Conservation (phyloP, 2,113 vertebrate species). For the Phyllostomus discolor region DNA sequence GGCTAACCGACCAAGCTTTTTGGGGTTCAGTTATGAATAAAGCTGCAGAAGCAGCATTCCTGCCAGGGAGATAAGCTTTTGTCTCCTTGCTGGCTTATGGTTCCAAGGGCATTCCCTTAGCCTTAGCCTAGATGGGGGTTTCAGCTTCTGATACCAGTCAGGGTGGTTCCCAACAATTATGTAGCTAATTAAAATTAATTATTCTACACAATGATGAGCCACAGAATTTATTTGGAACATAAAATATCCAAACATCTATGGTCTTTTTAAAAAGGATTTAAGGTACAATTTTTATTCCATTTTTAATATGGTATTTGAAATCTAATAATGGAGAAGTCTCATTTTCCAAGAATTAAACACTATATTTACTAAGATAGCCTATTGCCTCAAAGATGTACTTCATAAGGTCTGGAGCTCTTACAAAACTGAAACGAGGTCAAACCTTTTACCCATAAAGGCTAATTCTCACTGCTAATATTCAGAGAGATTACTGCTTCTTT, state of each 20-base stretch:
- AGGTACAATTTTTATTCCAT: background rate
- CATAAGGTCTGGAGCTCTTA: background rate
- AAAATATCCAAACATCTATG: background rate
- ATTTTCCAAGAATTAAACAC: background rate
- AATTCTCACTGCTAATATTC: background rate
- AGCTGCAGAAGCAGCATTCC: too few species aligned
- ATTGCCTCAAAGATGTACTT: background rate
- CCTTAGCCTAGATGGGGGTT: too few species aligned
- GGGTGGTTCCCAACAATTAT: too few species aligned
- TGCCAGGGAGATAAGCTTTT: too few species aligned
- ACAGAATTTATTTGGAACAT: background rate
- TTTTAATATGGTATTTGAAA: constrained; percentile 8
- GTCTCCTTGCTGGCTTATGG: too few species aligned
- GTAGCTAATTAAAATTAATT: background rate
- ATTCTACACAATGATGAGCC: background rate
- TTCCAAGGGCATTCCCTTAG: too few species aligned
- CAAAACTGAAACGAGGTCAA: background rate
- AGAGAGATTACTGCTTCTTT: background rate
- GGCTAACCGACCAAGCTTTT: too few species aligned
- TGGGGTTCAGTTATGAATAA: too few species aligned
- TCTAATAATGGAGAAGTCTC: background rate
- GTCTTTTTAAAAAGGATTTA: background rate
- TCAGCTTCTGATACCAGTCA: too few species aligned
- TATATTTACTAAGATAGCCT: background rate
- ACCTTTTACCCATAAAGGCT: background rate